A percentile compares a stretch with the other conserved stretches of the same genome.
Conservation (phyloP, 2,113 vertebrate species). For the Nematolebias whitei region DNA sequence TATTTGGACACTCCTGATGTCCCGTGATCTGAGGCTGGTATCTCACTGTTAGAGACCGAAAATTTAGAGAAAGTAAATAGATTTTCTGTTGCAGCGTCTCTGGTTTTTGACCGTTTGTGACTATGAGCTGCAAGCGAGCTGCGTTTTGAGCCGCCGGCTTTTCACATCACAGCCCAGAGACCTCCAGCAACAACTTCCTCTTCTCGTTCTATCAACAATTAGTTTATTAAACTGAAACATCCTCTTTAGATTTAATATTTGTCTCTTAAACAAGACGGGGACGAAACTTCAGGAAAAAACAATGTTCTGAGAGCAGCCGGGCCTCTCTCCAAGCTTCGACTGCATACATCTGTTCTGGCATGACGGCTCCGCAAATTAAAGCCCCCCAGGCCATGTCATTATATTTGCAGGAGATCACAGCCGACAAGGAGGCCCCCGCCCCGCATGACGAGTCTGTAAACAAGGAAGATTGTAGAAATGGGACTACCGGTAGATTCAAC, state of each 20-base stretch:
- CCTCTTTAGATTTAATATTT: neutral
- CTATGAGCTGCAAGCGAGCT: too few species aligned
- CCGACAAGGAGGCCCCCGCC: constrained; percentile 18
- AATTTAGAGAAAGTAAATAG: too few species aligned
- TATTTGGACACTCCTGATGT: too few species aligned
- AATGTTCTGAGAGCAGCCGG: neutral
- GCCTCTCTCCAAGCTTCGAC: neutral
- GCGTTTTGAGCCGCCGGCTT: too few species aligned
- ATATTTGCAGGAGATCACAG: constrained; percentile 25
- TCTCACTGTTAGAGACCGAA: too few species aligned
- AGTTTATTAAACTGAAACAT: neutral
- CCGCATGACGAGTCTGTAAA: neutral
- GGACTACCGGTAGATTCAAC: neutral
- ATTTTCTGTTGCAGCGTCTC: too few species aligned
- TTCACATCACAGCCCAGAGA: too few species aligned
- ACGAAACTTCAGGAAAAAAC: constrained; percentile 7
- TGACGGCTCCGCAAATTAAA: constrained; percentile 20
- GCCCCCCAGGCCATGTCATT: constrained; percentile 17
- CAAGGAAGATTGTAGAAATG: neutral
- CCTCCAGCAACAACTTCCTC: neutral
- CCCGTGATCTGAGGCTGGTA: too few species aligned
- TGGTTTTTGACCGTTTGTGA: too few species aligned
- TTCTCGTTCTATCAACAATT: neutral
- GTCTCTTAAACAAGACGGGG: neutral
- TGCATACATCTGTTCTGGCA: constrained; percentile 7